Evolutionary conservation across 1,140 invertebrate genomes (phyloP), one percentile per base, ranked within the genome.

Genomic region (Cyclargus thomasi): DNA sequence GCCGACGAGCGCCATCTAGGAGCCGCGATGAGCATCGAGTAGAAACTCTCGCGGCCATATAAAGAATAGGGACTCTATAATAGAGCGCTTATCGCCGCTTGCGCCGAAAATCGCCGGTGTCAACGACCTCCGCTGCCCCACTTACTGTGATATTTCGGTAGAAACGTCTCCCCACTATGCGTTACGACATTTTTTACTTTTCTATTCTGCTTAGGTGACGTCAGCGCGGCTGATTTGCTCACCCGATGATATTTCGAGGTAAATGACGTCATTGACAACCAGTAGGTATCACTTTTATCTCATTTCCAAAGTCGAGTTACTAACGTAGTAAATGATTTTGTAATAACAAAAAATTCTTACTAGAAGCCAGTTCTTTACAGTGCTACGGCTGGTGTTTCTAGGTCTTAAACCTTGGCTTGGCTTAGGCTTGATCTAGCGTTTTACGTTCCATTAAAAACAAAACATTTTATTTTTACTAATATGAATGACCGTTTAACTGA

Each of bases 71-170:
- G 53, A 20, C 16, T n/a, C n/a, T 55, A 55, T 18, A 21, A 59
- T 59, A 21, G 55, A 73, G 69, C 64, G 69, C 70, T 47, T 47
- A 47, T 47, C 39, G 76, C 73, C 74, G 75, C 74, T 70, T 72
- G 77, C 76, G 74, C 81, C 82, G 79, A 86, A 86, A 82, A 76
- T 83, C 80, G 78, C 67, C 72, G 81, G 79, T 79, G 83, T 86
- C 84, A 85, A 83, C 77, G 84, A 72, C 83, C 84, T 81, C 74
- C 69, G 76, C 78, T 85, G 74, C 77, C 84, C 84, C 76, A 86
- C 78, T 78, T 86, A 79, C 81, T 75, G 80, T 78, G 82, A 86
- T 86, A 83, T 86, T 86, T 86, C 80, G 79, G 83, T 86, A 81
- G 79, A 76, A 82, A 74, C 77, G 70, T 72, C 74, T 74, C 69